These are phyloP conservation scores for Pachyrhynchus sulphureomaculatus DNA, from an alignment of 1,140 invertebrate species.

Conservation along the genomic window DNA sequence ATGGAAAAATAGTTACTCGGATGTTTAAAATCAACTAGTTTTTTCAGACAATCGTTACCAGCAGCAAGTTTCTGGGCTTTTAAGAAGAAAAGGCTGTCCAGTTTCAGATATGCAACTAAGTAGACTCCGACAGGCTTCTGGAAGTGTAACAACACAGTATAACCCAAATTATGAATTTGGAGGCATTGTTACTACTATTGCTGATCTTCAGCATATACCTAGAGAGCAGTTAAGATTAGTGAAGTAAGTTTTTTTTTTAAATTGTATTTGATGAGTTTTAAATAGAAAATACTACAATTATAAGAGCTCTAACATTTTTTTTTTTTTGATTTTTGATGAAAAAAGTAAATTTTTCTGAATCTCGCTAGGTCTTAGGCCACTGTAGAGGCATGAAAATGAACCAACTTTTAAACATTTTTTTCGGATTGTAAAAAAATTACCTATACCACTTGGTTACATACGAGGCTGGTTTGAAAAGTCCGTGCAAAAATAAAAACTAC, in stretches of 20 bases:
- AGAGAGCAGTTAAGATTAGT: slow-evolving; percentile 84
- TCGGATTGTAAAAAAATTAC: too few relatives aligned
- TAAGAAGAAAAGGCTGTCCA: slow-evolving; percentile 68
- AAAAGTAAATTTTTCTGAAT: too few relatives aligned
- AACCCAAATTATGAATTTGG: slow-evolving; percentile 94
- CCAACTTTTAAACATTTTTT: too few relatives aligned
- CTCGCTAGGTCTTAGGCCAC: too few relatives aligned
- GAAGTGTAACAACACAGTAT: slow-evolving; percentile 75
- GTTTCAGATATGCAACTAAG: slow-evolving; percentile 81
- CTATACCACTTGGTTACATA: too few relatives aligned
- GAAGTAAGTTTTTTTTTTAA: slow-evolving; percentile 81
- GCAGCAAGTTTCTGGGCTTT: slow-evolving; percentile 65
- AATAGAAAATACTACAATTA: too few relatives aligned
- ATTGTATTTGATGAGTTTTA: too few relatives aligned
- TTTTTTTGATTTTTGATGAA: too few relatives aligned
- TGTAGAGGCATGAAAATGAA: too few relatives aligned
- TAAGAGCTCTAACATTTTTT: too few relatives aligned
- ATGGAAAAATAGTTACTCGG: not conserved
- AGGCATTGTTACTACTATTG: slow-evolving; percentile 68
- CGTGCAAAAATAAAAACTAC: too few relatives aligned
- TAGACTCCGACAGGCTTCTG: slow-evolving; percentile 67
- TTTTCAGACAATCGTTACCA: slow-evolving; percentile 78
- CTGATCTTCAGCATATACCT: slow-evolving; percentile 85
- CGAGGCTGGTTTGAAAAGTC: too few relatives aligned
- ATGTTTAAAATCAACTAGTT: not conserved